Percentiles rank a stretch among this genome's conserved stretches.
These are phyloP conservation scores for Archilochus colubris DNA, from an alignment of 2,113 vertebrate species.

Conservation along the genomic window DNA sequence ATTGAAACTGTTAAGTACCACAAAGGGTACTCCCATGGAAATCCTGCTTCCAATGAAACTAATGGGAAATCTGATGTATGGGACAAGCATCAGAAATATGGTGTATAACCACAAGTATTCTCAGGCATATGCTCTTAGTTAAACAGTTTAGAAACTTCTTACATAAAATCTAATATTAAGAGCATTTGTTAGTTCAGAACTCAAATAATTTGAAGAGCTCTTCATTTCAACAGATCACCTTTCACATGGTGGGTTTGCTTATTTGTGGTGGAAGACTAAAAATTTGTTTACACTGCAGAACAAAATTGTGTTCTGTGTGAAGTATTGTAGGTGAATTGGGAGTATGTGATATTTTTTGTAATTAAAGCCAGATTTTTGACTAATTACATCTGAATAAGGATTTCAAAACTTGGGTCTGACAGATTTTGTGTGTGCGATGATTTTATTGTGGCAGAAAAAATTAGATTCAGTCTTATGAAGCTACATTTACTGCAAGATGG, in stretches of 20 bases:
- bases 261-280: conserved; percentile 30
- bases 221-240: conserved; percentile 6
- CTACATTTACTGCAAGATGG: neutral
- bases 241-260: neutral
- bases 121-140: conserved; percentile 44
- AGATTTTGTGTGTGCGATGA: neutral
- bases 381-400: conserved; percentile 17
- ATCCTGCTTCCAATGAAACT: conserved; percentile 18
- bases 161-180: conserved; percentile 59
- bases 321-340: neutral
- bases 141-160: conserved; percentile 31
- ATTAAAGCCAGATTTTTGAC: conserved; percentile 23
- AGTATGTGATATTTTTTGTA: conserved; percentile 21
- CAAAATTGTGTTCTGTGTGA: conserved; percentile 12
- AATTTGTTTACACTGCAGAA: conserved; percentile 41
- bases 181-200: conserved; percentile 44
- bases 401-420: conserved; percentile 11
- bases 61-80: conserved; percentile 22
- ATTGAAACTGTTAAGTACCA: neutral
- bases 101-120: conserved; percentile 62
- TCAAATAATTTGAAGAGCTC: neutral
- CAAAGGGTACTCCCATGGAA: neutral
- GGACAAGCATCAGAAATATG: conserved; percentile 43
- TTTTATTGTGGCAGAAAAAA: conserved; percentile 46
- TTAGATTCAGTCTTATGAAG: conserved; percentile 12